phyloP scores from a whole-genome alignment of 2,888 invertebrate species.

The Ectobius pallidus region DNA sequence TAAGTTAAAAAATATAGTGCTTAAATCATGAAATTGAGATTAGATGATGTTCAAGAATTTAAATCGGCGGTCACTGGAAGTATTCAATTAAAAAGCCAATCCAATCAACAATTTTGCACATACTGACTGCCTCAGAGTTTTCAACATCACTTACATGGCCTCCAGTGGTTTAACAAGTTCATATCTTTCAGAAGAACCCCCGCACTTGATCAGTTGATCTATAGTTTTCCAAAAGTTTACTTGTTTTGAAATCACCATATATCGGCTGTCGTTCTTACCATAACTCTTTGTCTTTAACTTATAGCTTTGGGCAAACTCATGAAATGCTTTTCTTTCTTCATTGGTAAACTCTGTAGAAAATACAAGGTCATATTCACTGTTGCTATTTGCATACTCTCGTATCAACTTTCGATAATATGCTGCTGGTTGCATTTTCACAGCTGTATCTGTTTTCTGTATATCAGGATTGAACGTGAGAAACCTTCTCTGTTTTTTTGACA shows the following conservation, averaged over 20 bases:
- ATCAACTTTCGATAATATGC: too few species aligned
- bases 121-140: too few species aligned
- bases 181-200: conserved; percentile 56
- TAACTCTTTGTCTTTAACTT: conserved; percentile 60
- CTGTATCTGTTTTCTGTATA: too few species aligned
- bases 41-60: too few species aligned
- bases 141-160: too few species aligned
- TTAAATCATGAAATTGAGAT: too few species aligned
- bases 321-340: conserved; percentile 56
- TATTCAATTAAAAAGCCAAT: too few species aligned
- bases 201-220: conserved; percentile 11
- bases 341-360: conserved; percentile 55
- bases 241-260: conserved; percentile 59
- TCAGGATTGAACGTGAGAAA: too few species aligned
- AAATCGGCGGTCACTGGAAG: too few species aligned
- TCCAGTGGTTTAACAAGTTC: conserved; percentile 56
- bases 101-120: too few species aligned
- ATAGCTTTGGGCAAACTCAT: conserved; percentile 54
- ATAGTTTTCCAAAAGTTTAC: conserved; percentile 43
- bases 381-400: conserved; percentile 50
- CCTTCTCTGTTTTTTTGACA: conserved; percentile 46
- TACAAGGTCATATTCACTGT: conserved; percentile 52
- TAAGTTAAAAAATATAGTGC: too few species aligned
- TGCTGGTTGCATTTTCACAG: too few species aligned
- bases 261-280: conserved; percentile 57